Evolutionary conservation across 2,113 vertebrate species (phyloP).

Genomic region (Pluvianellus socialis): DNA sequence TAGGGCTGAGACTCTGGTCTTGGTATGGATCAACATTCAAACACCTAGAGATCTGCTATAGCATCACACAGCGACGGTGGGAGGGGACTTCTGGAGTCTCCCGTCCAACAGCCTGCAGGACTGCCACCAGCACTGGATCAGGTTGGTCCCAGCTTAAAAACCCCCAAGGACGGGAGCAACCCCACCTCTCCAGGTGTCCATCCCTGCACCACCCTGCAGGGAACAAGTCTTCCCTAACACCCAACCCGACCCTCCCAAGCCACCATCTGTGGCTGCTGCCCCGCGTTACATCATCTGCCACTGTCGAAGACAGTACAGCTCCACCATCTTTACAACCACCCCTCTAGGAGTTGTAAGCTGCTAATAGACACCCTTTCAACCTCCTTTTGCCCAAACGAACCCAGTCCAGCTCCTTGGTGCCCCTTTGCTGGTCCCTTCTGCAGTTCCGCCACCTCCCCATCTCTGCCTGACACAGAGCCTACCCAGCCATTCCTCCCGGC

Average conservation of each 20-base stretch:
- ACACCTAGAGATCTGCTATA: neutral
- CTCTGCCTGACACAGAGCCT: neutral
- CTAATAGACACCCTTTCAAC: neutral
- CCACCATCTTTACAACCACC: neutral
- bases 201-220: neutral
- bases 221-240: neutral
- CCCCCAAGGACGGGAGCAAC: neutral
- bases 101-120: neutral
- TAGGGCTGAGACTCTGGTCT: neutral
- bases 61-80: neutral
- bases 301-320: neutral
- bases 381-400: neutral
- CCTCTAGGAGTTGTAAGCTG: neutral
- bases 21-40: neutral
- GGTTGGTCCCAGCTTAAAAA: neutral
- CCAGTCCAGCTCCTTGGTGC: neutral
- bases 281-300: fast-evolving
- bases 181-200: neutral
- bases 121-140: neutral
- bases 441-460: neutral
- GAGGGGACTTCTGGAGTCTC: neutral
- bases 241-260: neutral
- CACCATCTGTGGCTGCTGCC: neutral
- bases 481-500: neutral
- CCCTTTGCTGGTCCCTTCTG: neutral